Base-by-base conservation (phyloP, 2,797 vertebrate genomes). In the Lacerta agilis region DNA sequence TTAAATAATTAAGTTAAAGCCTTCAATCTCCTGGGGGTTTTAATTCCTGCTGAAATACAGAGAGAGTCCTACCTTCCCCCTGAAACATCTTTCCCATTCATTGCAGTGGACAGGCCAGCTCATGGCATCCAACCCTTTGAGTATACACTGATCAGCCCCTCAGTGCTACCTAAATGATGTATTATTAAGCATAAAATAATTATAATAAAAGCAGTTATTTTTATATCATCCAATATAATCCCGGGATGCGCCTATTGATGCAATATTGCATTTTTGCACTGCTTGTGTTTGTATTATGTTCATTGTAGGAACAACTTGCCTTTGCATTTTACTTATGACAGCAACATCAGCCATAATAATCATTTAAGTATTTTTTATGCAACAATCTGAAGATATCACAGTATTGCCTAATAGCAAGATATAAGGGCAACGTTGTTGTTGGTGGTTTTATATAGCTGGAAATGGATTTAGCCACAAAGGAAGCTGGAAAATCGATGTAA, bases 391-490 rank as follows among this genome's bases (percentile, higher is more conserved):
- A 64, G 61, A 64, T 64, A 64, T 64, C 5, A 64, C 17, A 64
- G 2, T 64, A 64, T 55, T 55, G 49, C 61, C 23, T 23, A 64
- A 64, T 7, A 64, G 17, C 23, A 64, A 64, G 17, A 64, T 64
- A 64, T 64, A 64, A 64, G 17, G 20, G 20, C 18, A 64, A 64
- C 61, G 49, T 1, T 55, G 49, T 3, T 55, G 49, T 49, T 55
- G 49, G 49, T 55, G 49, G 13, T 55, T 55, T 55, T 55, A 55
- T 55, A 55, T 55, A 55, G 49, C 61, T 64, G 33, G 38, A 1
- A 90, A 84, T 83, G 1, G 38, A 23, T 83, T 82, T 3, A 55
- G 71, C 49, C 71, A 33, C 83, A 80, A 86, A 61, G 55, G 76
- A 79, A 90, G 25, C 3, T 77, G 20, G 82, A 83, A 64, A 27